A percentile compares a stretch with the other conserved stretches of the same genome.
Conservation (phyloP, 2,888 invertebrate species). For the Tetanocera ferruginea region DNA sequence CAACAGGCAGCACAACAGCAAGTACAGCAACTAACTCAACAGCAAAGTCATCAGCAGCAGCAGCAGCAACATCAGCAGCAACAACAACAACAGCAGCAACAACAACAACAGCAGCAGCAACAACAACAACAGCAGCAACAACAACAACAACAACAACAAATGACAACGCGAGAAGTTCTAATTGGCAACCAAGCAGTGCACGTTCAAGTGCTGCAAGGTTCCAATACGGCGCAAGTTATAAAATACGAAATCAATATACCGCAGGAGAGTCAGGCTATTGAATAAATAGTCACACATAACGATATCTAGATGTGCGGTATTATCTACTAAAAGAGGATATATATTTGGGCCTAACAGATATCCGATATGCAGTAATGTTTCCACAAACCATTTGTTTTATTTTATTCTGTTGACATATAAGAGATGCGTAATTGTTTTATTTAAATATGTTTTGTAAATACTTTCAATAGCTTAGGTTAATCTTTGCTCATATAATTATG, state of each 20-base stretch:
- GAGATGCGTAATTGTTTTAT: conserved; percentile 24
- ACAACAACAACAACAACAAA: conserved; percentile 61
- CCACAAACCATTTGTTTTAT: neutral
- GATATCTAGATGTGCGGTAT: neutral
- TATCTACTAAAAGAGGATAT: neutral
- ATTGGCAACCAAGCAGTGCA: conserved; percentile 70
- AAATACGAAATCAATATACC: conserved; percentile 75
- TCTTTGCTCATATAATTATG: conserved; percentile 23
- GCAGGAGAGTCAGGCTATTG: conserved; percentile 63
- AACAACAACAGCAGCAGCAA: conserved; percentile 60
- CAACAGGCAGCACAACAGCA: conserved; percentile 63
- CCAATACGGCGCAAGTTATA: conserved; percentile 70
- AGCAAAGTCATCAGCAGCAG: conserved; percentile 55
- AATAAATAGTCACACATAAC: conserved; percentile 12
- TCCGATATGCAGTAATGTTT: neutral
- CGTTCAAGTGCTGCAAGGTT: conserved; percentile 64
- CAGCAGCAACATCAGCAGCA: conserved; percentile 51
- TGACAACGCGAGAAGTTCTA: conserved; percentile 69
- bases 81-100: conserved; percentile 59
- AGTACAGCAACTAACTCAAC: conserved; percentile 65
- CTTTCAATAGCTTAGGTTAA: conserved; percentile 15
- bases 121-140: conserved; percentile 66
- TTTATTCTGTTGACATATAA: conserved; percentile 23
- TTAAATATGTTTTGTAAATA: conserved; percentile 31
- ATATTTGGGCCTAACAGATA: neutral